Evolutionary conservation across 2,888 invertebrate genomes (phyloP).

Genomic region (Apeira syringaria): DNA sequence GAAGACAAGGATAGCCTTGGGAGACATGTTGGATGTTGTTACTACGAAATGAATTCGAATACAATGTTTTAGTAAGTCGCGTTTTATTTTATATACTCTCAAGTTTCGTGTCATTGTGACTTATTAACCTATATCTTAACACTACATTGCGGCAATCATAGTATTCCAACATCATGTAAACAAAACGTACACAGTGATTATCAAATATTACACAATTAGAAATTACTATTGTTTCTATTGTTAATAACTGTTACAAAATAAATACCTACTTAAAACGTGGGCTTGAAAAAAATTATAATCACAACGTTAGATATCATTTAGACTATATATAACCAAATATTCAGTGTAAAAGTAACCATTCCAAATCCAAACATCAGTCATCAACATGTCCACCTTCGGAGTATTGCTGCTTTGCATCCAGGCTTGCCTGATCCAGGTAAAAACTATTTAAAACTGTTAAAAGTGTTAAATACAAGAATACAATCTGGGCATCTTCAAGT

Average conservation of each 20-base stretch:
- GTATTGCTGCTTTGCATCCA: slow-evolving; percentile 28
- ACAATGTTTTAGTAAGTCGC: neutral
- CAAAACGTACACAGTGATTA: no score
- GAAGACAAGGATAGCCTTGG: slow-evolving; percentile 31
- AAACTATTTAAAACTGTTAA: no score
- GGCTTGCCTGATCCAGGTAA: slow-evolving; percentile 39
- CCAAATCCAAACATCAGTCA: slow-evolving; percentile 14
- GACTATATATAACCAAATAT: neutral
- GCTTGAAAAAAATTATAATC: no score
- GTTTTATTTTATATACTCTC: neutral
- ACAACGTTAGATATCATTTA: neutral
- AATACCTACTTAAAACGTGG: no score
- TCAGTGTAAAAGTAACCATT: neutral
- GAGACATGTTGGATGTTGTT: slow-evolving; percentile 27
- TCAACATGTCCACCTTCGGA: slow-evolving; percentile 27
- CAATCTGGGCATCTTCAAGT: no score
- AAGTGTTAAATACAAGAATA: no score
- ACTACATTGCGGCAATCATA: neutral
- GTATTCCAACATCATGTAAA: no score
- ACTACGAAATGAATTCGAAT: neutral
- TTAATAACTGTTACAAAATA: no score
- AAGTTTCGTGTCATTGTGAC: neutral
- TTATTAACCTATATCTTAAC: neutral
- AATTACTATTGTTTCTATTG: no score
- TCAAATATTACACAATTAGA: no score